Percentiles rank a stretch among this genome's conserved stretches.
Conservation (phyloP, 2,888 invertebrate genomes). For the Arenicola marina region DNA sequence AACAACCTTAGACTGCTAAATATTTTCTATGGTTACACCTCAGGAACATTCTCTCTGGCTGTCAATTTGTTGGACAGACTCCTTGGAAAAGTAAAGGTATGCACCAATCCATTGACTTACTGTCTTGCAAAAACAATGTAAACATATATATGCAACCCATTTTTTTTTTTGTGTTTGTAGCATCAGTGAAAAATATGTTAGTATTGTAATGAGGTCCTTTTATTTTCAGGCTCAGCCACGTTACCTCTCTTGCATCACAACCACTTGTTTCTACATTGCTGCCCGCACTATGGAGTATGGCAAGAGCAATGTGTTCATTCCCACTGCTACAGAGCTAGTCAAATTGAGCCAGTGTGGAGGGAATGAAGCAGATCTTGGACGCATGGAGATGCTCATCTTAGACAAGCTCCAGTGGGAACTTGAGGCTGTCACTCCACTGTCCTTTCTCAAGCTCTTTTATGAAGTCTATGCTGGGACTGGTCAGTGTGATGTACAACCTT, state of each 20-base stretch:
- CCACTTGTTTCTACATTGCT: conserved; percentile 49
- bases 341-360: conserved; percentile 46
- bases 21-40: conserved; percentile 46
- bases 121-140: neutral
- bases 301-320: conserved; percentile 40
- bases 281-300: conserved; percentile 46
- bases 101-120: neutral
- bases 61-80: conserved; percentile 47
- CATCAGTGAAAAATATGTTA: too few species aligned
- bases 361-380: conserved; percentile 47
- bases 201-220: too few species aligned
- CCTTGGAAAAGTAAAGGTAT: conserved; percentile 49
- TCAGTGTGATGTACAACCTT: conserved; percentile 6
- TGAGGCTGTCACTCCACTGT: conserved; percentile 41
- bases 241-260: conserved; percentile 46
- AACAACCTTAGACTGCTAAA: conserved; percentile 48
- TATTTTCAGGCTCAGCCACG: conserved; percentile 24
- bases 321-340: conserved; percentile 43
- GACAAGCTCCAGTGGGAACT: conserved; percentile 49
- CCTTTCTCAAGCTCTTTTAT: conserved; percentile 40
- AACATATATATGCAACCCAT: neutral
- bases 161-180: too few species aligned
- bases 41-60: conserved; percentile 46
- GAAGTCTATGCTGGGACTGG: conserved; percentile 34
- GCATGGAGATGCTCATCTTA: conserved; percentile 53